Conservation (phyloP, 2,113 vertebrate species). For the Octodon degus region DNA sequence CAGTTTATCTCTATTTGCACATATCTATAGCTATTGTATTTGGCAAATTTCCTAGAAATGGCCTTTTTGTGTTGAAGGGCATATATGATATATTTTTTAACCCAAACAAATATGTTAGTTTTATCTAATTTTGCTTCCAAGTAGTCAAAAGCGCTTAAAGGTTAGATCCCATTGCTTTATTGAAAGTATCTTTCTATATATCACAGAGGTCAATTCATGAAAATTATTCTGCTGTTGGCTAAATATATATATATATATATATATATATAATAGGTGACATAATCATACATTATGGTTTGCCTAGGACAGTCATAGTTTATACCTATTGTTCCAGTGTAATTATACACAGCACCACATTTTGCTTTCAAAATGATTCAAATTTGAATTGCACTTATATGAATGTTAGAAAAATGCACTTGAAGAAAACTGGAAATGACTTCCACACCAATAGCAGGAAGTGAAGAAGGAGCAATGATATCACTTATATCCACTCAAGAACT, state of each 20-base stretch:
- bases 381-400: conserved; percentile 4
- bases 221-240: conserved; percentile 28
- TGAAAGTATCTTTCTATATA: background rate
- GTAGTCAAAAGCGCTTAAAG: conserved; percentile 17
- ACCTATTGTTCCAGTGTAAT: background rate
- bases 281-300: background rate
- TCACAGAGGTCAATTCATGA: background rate
- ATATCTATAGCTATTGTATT: background rate
- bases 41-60: conserved; percentile 48
- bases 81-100: background rate
- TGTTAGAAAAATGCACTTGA: conserved; percentile 48
- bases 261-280: background rate
- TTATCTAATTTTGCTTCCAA: conserved; percentile 39
- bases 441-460: background rate
- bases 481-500: background rate
- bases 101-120: background rate
- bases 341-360: conserved; percentile 32
- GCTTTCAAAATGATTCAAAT: conserved; percentile 15
- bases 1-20: background rate
- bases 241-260: background rate
- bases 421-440: conserved; percentile 40
- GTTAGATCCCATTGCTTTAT: conserved; percentile 22
- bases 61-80: conserved; percentile 24
- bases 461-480: background rate
- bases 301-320: background rate